Percentiles rank a stretch among this genome's conserved stretches.
Evolutionary conservation across 2,888 invertebrate genomes (phyloP).

Genomic region (Lepidocyrtinus sp.): DNA sequence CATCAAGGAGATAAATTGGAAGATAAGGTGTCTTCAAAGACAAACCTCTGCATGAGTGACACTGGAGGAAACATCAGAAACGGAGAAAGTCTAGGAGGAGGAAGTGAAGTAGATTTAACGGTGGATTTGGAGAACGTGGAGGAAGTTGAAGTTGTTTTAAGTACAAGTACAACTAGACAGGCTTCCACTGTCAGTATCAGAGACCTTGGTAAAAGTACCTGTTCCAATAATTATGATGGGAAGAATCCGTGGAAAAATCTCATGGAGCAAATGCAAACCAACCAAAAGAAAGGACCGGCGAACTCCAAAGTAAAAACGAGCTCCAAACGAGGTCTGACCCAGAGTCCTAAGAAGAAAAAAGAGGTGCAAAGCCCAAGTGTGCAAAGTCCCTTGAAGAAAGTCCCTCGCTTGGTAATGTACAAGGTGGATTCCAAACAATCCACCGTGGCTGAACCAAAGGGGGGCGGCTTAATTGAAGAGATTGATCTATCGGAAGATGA

Average conservation of each 20-base stretch:
- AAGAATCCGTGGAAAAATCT: conserved; percentile 63
- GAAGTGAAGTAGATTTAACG: neutral
- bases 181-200: neutral
- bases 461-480: neutral
- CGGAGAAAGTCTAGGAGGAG: neutral
- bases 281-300: conserved; percentile 47
- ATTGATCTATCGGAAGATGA: neutral
- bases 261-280: conserved; percentile 65
- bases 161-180: neutral
- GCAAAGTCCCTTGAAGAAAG: conserved; percentile 31
- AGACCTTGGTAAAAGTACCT: neutral
- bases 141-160: neutral
- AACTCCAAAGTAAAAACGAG: conserved; percentile 17
- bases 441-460: too few species aligned
- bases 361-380: neutral
- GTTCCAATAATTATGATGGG: neutral
- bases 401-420: conserved; percentile 6
- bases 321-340: conserved; percentile 18
- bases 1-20: neutral
- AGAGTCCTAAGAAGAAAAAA: conserved; percentile 33
- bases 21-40: neutral
- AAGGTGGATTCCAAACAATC: neutral
- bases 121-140: too few species aligned
- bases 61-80: neutral
- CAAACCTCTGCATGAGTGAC: neutral